Base-by-base conservation (phyloP, 2,113 vertebrate genomes). In the Cyanoramphus novaezelandiae region DNA sequence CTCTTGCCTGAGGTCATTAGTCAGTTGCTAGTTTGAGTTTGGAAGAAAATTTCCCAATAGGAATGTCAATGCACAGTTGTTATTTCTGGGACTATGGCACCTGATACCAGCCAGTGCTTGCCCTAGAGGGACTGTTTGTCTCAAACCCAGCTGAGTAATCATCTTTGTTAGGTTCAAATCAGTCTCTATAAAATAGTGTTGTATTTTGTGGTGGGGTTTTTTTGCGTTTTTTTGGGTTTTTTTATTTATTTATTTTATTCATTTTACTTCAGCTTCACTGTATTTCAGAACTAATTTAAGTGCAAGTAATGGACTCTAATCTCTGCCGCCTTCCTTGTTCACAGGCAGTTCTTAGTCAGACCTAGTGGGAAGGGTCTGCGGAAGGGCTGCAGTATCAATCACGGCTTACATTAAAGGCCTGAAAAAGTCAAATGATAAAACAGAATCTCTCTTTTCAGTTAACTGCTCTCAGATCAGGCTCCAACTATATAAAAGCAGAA, bases 201-300 rank as follows among this genome's bases (percentile, higher is more conserved):
- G 7, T 35, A 59, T 59, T 59, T 35, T 59, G 33, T 24, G 33
- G 33, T n/a, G 33, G 33, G 33, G 20, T 13, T n/a, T 57, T 57
- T 20, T 33, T 33, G 53, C 7, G 25, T 14, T 50, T 50, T 24
- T 33, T 31, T 57, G 13, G 37, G 37, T 33, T 57, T 31, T 53
- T 33, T 57, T 31, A 12, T 55, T 31, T 9, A 50, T 53, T 29
- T 15, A 5, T 2, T 16, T 5, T 65, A 57, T 79, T 46, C 12
- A 46, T 68, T 92, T 88, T 69, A 53, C 80, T 88, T 89, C 80
- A 79, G n/a, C 67, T 84, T 82, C 44, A 68, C 49, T 59, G 71
- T 62, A 84, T 88, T 92, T 94, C 50, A 79, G 44, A 82, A 29
- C 44, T 72, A 81, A 90, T 68, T 94, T 62, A 86, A 86, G 65